phyloP scores from a whole-genome alignment of 2,797 vertebrate species.

The Graptemys geographica region DNA sequence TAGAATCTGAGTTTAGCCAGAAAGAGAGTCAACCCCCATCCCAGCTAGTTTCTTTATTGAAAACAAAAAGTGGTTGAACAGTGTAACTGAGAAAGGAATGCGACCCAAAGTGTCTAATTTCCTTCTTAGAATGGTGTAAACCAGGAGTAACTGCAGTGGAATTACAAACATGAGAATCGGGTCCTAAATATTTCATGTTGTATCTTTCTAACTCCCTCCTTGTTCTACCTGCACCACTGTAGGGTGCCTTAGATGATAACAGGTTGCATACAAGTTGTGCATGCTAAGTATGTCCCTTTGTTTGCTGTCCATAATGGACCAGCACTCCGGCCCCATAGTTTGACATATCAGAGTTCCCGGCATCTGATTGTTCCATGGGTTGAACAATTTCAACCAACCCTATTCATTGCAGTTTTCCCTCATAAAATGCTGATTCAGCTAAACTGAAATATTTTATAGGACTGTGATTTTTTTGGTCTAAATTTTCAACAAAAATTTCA shows the following conservation, averaged over 20 bases:
- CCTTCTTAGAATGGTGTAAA: too few relatives aligned
- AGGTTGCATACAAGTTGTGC: too few relatives aligned
- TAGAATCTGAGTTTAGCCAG: background rate
- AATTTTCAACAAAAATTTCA: background rate
- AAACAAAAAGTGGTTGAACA: background rate
- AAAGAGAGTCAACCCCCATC: background rate
- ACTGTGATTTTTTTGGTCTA: background rate
- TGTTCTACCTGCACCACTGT: background rate
- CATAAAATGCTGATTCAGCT: background rate
- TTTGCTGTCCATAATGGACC: background rate
- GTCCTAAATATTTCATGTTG: background rate
- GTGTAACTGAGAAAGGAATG: background rate
- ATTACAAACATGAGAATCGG: background rate
- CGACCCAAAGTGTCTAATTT: background rate
- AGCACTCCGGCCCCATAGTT: background rate
- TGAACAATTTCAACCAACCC: too few relatives aligned
- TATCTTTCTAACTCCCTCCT: background rate
- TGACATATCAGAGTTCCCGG: background rate
- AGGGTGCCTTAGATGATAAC: too few relatives aligned
- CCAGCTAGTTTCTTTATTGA: background rate
- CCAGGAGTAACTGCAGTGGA: background rate
- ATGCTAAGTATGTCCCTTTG: background rate
- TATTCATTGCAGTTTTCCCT: background rate
- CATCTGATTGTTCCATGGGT: too few relatives aligned
- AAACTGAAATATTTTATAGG: background rate